Percentiles rank a stretch among this genome's conserved stretches.
phyloP scores from a whole-genome alignment of 1,140 invertebrate species.

The Diorhabda carinulata region DNA sequence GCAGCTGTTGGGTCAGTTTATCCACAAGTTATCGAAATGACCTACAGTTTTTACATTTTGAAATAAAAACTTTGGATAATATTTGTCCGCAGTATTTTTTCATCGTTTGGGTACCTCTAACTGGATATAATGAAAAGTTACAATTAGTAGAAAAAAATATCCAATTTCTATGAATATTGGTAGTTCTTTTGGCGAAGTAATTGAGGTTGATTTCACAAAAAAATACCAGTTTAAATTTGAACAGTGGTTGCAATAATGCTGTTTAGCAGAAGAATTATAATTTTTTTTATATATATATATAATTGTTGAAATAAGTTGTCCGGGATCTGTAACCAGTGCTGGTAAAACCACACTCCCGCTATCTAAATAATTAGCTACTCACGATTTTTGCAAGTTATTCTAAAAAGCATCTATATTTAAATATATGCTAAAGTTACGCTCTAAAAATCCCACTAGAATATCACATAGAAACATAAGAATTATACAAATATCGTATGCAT shows the following conservation, averaged over 20 bases:
- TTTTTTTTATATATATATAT: conserved; percentile 14
- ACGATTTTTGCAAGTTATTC: conserved; percentile 7
- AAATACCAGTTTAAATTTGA: background rate
- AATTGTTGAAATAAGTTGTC: background rate
- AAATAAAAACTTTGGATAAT: no score
- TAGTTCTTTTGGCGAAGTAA: no score
- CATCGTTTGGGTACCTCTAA: no score
- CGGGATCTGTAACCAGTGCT: conserved; percentile 4
- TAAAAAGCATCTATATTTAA: conserved; percentile 25
- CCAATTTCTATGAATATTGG: no score
- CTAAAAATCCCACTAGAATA: conserved; percentile 28
- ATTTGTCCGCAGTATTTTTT: no score
- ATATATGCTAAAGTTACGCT: conserved; percentile 17
- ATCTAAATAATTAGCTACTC: background rate
- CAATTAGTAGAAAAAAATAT: no score
- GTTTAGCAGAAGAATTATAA: background rate
- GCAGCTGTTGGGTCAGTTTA: no score
- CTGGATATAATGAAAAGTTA: no score
- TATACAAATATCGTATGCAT: conserved; percentile 20
- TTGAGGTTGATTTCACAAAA: no score
- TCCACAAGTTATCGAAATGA: no score
- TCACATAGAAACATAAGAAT: conserved; percentile 32
- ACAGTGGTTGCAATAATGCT: background rate
- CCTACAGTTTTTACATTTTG: no score
- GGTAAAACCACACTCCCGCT: background rate